Conservation (phyloP, 2,888 invertebrate genomes). For the Oligia fasciuncula region DNA sequence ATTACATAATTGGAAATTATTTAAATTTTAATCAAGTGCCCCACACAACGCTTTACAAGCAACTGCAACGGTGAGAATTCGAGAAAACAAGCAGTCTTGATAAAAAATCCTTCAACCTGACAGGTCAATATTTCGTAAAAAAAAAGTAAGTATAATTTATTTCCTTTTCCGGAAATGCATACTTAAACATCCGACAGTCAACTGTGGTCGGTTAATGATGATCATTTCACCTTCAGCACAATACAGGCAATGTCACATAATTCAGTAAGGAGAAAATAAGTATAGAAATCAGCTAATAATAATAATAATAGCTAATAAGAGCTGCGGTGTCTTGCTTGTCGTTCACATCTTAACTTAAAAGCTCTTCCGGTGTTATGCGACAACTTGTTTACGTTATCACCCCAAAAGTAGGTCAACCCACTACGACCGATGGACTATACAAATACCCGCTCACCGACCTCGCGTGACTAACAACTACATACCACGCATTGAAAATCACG, state of each 20-base stretch:
- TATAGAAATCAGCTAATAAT: slow-evolving; percentile 14
- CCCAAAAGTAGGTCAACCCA: slow-evolving; percentile 67
- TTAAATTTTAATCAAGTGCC: background rate
- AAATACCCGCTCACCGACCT: slow-evolving; percentile 69
- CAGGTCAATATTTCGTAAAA: background rate
- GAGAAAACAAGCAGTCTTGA: background rate
- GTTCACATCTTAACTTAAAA: slow-evolving; percentile 45
- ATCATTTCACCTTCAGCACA: slow-evolving; percentile 10
- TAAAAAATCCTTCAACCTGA: slow-evolving; percentile 14
- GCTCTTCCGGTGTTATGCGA: slow-evolving; percentile 57
- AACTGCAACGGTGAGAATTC: background rate
- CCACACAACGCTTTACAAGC: background rate
- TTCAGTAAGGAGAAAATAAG: background rate
- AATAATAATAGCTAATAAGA: too few relatives aligned
- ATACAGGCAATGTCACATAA: background rate
- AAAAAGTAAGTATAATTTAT: background rate
- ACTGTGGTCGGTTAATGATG: slow-evolving; percentile 10
- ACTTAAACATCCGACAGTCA: slow-evolving; percentile 1
- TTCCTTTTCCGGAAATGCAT: slow-evolving; percentile 22
- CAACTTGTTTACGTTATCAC: slow-evolving; percentile 55
- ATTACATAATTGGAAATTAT: background rate
- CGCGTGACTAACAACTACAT: slow-evolving; percentile 74
- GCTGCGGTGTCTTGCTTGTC: slow-evolving; percentile 24
- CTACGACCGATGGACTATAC: slow-evolving; percentile 68
- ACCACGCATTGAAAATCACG: slow-evolving; percentile 62